These are phyloP conservation scores for Heliocidaris erythrogramma DNA, from an alignment of 35 echinoderm and acorn worm species.

Conservation along the genomic window DNA sequence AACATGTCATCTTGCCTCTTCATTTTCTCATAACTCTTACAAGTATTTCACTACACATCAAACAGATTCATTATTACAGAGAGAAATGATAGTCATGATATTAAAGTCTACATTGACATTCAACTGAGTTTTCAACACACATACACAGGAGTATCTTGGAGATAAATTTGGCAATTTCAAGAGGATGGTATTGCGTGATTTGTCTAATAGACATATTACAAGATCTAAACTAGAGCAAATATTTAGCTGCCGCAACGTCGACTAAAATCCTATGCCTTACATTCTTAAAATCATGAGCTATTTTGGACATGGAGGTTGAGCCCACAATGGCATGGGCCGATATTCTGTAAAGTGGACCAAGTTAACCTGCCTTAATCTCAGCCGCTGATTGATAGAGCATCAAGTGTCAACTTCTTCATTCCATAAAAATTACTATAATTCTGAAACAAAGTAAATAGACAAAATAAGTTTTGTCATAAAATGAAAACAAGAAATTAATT, in stretches of 20 bases:
- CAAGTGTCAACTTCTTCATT: background rate
- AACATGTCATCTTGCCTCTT: background rate
- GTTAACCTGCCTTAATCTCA: background rate
- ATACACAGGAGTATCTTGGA: background rate
- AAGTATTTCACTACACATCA: background rate
- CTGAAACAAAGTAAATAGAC: no score
- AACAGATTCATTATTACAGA: background rate
- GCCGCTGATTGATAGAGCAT: background rate
- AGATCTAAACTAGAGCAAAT: background rate
- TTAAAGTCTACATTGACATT: background rate
- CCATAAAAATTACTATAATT: background rate
- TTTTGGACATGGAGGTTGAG: background rate
- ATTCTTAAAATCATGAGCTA: background rate
- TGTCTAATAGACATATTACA: background rate
- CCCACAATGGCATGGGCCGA: no score
- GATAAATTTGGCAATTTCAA: slow-evolving; percentile 6
- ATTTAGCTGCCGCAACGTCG: background rate
- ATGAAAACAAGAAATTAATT: no score
- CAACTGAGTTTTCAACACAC: slow-evolving; percentile 3
- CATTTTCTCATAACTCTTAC: background rate
- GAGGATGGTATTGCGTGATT: background rate
- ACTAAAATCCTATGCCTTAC: background rate
- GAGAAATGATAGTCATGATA: background rate
- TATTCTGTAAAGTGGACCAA: no score
- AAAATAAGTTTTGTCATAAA: no score